A percentile compares a stretch with the other conserved stretches of the same genome.
phyloP scores from a whole-genome alignment of 2,797 vertebrate genomes.

The Hemitrygon akajei region DNA sequence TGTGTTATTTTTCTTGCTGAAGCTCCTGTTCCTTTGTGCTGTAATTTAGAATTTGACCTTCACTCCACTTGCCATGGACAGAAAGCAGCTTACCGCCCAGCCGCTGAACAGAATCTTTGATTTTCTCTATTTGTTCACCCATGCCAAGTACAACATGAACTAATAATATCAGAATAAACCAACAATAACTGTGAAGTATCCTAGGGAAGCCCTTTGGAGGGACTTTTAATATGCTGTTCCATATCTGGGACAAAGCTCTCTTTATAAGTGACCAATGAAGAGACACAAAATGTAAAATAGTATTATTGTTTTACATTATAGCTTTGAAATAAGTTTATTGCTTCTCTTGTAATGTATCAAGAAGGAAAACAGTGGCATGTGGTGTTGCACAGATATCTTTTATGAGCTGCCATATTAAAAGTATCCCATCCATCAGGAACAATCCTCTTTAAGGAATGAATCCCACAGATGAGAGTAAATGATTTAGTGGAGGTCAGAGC shows the following conservation, averaged over 20 bases:
- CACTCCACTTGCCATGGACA: background rate
- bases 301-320: conserved; percentile 23
- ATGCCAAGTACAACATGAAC: conserved; percentile 1
- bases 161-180: conserved; percentile 27
- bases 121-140: background rate
- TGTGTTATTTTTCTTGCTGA: background rate
- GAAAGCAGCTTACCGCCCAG: background rate
- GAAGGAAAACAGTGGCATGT: background rate
- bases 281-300: conserved; percentile 16
- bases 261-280: background rate
- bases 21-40: background rate
- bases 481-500: background rate
- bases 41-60: background rate
- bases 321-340: background rate
- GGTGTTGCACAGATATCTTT: background rate
- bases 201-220: background rate
- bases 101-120: background rate
- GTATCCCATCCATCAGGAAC: background rate
- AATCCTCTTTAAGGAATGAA: background rate
- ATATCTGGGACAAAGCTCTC: background rate
- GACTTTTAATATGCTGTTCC: background rate
- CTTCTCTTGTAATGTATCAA: background rate
- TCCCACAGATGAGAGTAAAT: background rate
- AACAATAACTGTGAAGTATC: background rate
- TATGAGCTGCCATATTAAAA: background rate